These are phyloP conservation scores for Anableps anableps DNA, from an alignment of 2,797 vertebrate genomes.

Conservation along the genomic window DNA sequence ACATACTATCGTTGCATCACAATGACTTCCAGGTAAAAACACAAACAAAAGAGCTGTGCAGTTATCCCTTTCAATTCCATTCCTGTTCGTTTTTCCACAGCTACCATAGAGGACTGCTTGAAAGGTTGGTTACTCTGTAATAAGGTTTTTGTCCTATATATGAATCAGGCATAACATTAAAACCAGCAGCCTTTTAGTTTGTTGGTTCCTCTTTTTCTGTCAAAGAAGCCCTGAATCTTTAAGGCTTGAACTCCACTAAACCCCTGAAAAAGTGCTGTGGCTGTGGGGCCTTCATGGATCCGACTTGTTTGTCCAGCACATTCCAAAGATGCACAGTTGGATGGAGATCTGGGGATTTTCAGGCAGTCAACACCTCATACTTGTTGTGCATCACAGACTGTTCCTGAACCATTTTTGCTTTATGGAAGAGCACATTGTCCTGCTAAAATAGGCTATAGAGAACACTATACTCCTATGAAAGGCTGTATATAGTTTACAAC, in stretches of 20 bases:
- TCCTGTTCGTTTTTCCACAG: constrained; percentile 16
- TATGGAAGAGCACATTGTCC: no score
- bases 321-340: no score
- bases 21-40: constrained; percentile 31
- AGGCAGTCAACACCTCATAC: no score
- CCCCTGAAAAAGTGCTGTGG: neutral
- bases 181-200: neutral
- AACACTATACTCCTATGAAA: no score
- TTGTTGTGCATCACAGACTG: no score
- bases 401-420: no score
- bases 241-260: neutral
- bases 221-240: neutral
- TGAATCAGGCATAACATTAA: neutral
- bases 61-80: constrained; percentile 34
- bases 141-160: constrained; percentile 54
- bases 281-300: neutral
- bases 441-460: no score
- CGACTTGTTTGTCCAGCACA: no score
- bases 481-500: no score
- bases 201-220: neutral
- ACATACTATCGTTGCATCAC: constrained; percentile 51
- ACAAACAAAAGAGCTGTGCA: constrained; percentile 12
- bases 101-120: constrained; percentile 55
- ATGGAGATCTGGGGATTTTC: no score
- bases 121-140: constrained; percentile 35